These are phyloP conservation scores for Neodiprion lecontei DNA, from an alignment of 1,140 invertebrate genomes.

Conservation along the genomic window DNA sequence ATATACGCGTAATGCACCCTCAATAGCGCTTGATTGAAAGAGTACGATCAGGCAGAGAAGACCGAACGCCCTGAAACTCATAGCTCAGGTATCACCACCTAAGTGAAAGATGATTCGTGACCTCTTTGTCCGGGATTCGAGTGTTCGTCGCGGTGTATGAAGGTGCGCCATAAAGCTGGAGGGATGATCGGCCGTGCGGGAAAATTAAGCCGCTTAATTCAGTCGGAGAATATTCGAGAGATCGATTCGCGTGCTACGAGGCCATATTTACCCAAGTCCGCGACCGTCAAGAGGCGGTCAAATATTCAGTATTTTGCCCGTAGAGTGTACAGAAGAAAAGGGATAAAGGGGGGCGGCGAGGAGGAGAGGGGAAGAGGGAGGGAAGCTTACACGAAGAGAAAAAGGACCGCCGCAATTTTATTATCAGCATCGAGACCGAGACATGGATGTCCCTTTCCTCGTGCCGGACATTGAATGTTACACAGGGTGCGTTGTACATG, in stretches of 20 bases:
- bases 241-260: neutral
- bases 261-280: neutral
- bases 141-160: neutral
- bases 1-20: too few species aligned
- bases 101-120: neutral
- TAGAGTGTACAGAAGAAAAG: neutral
- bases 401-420: neutral
- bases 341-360: neutral
- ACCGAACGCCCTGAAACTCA: too few species aligned
- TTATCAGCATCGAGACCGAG: neutral
- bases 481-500: neutral
- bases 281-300: too few species aligned
- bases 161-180: neutral
- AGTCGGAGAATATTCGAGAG: neutral
- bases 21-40: too few species aligned
- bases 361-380: neutral
- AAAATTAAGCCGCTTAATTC: neutral
- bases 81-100: too few species aligned
- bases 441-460: neutral
- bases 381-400: neutral
- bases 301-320: neutral
- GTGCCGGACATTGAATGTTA: neutral
- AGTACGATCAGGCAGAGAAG: too few species aligned
- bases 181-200: neutral
- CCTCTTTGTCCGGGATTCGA: neutral